These are phyloP conservation scores for Venusia cambrica DNA, from an alignment of 2,888 invertebrate species.

Conservation along the genomic window DNA sequence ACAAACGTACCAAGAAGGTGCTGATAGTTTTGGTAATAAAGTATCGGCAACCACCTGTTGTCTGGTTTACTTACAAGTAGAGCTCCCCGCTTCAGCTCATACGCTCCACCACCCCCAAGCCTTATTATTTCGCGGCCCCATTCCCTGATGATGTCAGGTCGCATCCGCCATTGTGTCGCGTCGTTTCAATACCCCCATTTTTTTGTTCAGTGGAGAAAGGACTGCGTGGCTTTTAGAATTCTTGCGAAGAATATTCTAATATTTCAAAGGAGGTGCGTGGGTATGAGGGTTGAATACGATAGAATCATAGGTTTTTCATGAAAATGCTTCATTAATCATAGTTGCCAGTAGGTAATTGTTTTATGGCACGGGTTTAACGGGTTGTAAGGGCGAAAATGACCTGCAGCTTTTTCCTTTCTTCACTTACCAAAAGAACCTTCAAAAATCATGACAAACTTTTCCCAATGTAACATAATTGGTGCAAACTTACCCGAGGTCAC, in stretches of 20 bases:
- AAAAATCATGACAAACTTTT: too few species aligned
- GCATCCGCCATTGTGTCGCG: constrained; percentile 74
- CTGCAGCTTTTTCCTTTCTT: too few species aligned
- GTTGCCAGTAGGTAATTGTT: too few species aligned
- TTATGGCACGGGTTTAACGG: too few species aligned
- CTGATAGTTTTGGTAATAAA: too few species aligned
- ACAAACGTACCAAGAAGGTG: too few species aligned
- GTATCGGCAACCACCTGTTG: too few species aligned
- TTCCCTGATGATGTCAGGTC: constrained; percentile 79
- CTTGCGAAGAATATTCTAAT: constrained; percentile 14
- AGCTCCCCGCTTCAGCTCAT: constrained; percentile 32
- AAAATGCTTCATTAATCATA: too few species aligned
- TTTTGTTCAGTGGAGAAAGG: constrained; percentile 40
- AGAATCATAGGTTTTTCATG: too few species aligned
- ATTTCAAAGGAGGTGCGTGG: constrained; percentile 5
- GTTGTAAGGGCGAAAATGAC: too few species aligned
- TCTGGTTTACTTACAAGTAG: too few species aligned
- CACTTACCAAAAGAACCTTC: too few species aligned
- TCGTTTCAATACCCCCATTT: constrained; percentile 71
- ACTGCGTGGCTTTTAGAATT: constrained; percentile 31
- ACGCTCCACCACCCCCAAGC: constrained; percentile 43
- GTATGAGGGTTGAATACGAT: background rate
- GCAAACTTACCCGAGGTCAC: constrained; percentile 21
- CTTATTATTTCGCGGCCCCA: constrained; percentile 79
- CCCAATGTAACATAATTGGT: background rate